Conservation (phyloP, 2,888 invertebrate species). For the Blera fallax region DNA sequence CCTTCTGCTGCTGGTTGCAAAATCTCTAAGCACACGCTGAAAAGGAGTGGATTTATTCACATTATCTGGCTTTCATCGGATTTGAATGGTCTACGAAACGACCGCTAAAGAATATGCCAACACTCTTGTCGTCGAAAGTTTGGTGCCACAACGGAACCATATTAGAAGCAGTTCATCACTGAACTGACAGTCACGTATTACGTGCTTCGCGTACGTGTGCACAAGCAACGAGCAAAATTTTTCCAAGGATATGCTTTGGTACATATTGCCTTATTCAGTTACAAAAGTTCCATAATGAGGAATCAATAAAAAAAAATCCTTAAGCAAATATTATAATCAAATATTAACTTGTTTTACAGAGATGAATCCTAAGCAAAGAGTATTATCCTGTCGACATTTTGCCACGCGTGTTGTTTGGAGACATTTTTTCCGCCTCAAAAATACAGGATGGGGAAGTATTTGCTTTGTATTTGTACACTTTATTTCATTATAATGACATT, state of each 20-base stretch:
- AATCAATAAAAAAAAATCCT: constrained; percentile 45
- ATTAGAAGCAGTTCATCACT: constrained; percentile 55
- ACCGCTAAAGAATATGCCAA: constrained; percentile 32
- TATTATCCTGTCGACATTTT: constrained; percentile 6
- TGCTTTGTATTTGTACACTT: constrained; percentile 25
- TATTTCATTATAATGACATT: constrained; percentile 36
- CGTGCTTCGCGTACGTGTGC: constrained; percentile 42
- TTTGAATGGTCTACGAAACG: constrained; percentile 37
- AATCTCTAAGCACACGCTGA: constrained; percentile 19
- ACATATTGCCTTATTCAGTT: constrained; percentile 15
- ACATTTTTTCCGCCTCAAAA: background rate
- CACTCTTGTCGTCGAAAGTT: constrained; percentile 47
- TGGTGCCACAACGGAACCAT: constrained; percentile 24
- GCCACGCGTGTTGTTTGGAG: background rate
- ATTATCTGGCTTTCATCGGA: constrained; percentile 51
- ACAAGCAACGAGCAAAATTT: background rate
- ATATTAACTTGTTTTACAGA: constrained; percentile 30
- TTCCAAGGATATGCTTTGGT: background rate
- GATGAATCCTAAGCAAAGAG: constrained; percentile 23
- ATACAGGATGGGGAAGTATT: background rate
- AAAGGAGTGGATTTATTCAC: constrained; percentile 44
- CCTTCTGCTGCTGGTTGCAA: background rate
- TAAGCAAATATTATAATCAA: constrained; percentile 35
- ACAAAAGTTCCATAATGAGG: constrained; percentile 29
- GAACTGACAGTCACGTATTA: constrained; percentile 44